Base-by-base conservation (phyloP, 30 jellyfish, hydroid and myxozoan genomes). In the Cassiopea andromeda region DNA sequence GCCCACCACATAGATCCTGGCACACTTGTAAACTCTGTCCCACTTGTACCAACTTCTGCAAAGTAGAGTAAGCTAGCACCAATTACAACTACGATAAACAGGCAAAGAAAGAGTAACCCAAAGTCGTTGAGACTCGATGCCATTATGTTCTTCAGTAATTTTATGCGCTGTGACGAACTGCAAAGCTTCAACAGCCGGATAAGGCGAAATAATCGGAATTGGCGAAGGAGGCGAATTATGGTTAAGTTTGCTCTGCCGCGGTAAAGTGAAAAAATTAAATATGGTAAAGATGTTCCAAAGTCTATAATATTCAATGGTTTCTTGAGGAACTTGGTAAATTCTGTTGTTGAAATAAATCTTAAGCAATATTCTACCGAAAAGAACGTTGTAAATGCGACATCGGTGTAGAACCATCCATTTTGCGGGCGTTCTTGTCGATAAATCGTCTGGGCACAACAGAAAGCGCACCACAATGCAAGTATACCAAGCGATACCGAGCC, bases 1-100 rank as follows among this genome's bases (percentile, higher is more conserved):
- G 96, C 98, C 98, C 98, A 92, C 98, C 98, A 92, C 78, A 83
- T 77, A 44, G 96, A 92, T 54, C 76, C 92, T 59, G 98, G 98
- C 81, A 92, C 90, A 77, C 98, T 92, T 5, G 91, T 85, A 81
- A 92, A 92, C 64, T 60, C 49, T 61, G 95, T 71, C 48, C 79
- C 93, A 0, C 73, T 46, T 2, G 80, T 66, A 1, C 83, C 93
- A 66, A 67, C 50, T 68, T 92, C 98, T 7, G 88, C 88, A 48
- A 92, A 73, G 74, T 86, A 92, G 47, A 92, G 84, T 80, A 92
- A 45, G 64, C 96, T 85, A 6, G 86, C 98, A 14, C 98, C 98
- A 46, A 92, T 69, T 1, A 85, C 72, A 38, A 92, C 93, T 48
- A 85, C 96, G 43, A 92, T 85, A 16, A 92, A 46, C 44, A 92